Evolutionary conservation across 1,140 invertebrate genomes (phyloP), one percentile per base, ranked within the genome.

Genomic region (Drosophila tropicalis): DNA sequence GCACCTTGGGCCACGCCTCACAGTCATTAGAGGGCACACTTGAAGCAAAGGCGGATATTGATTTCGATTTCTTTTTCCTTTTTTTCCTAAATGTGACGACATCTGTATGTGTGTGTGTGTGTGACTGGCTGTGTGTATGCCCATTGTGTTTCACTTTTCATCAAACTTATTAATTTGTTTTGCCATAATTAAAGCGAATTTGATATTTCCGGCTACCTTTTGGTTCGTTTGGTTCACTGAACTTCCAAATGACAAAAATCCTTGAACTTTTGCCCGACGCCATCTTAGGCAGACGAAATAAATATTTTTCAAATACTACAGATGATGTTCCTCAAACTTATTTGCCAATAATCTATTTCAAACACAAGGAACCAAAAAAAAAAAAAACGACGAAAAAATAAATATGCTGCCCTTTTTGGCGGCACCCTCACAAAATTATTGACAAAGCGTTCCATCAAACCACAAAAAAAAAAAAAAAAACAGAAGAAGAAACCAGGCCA

Each of bases 351-450:
- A 90, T 90, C 86, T 90, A 90, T 90, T 90, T 83, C 57, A 90
- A 86, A 86, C 81, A 90, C 71, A 87, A 83, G 71, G 25, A 62
- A 12, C 12, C 66, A 47, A 66, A 54, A 58, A 61, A 66, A 63
- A 67, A 69, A 79, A 65, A 81, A 57, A 66, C 67, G 68, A 62
- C 72, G 67, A 62, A 67, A 81, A 65, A 62, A 63, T 61, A 70
- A 61, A 76, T 75, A 79, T 84, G 81, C 79, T 83, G 81, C 84
- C 84, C 80, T 72, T 85, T 89, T 81, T 91, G 90, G 89, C 90
- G 90, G 90, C 90, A 91, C 90, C 90, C 90, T 91, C 90, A 84
- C 90, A 91, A 91, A 91, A 91, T 91, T 91, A 91, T 91, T 91
- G 90, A 81, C 67, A 85, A 91, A 91, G 64, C 73, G 79, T 76